Evolutionary conservation across 2,797 vertebrate species (phyloP).

Genomic region (Pithecia hirsuta): DNA sequence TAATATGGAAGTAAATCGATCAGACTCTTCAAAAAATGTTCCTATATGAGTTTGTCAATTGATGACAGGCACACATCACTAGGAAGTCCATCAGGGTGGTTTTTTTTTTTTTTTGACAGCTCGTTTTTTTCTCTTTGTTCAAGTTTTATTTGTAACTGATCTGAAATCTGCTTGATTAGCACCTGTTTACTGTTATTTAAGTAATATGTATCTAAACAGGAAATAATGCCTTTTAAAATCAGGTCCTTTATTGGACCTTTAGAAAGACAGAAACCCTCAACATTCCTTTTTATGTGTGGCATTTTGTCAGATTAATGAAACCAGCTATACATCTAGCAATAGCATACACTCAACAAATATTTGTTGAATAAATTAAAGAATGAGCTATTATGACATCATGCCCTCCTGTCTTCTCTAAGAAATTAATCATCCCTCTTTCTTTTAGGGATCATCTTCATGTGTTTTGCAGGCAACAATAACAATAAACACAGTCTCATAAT

Average conservation of each 20-base stretch:
- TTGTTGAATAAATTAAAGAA: not conserved
- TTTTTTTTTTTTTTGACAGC: not conserved
- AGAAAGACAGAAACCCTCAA: not conserved
- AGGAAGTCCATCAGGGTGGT: not conserved
- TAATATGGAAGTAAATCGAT: not conserved
- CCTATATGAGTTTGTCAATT: not conserved
- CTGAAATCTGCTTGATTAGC: not conserved
- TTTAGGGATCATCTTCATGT: not conserved
- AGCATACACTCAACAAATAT: not conserved
- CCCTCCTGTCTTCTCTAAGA: not conserved
- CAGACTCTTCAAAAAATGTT: not conserved
- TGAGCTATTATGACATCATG: not conserved
- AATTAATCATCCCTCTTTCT: not conserved
- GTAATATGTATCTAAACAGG: not conserved
- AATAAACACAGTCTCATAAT: not conserved
- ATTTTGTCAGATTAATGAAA: not conserved
- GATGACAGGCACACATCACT: not conserved
- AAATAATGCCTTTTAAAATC: not conserved
- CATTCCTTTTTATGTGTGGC: not conserved
- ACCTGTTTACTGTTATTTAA: not conserved
- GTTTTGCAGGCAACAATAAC: not conserved
- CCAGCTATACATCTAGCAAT: not conserved
- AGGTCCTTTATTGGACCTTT: not conserved
- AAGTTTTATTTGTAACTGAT: not conserved
- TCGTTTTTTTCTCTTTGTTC: not conserved